These are phyloP conservation scores for Urosaurus nigricauda DNA, from an alignment of 2,797 vertebrate species.

Conservation along the genomic window DNA sequence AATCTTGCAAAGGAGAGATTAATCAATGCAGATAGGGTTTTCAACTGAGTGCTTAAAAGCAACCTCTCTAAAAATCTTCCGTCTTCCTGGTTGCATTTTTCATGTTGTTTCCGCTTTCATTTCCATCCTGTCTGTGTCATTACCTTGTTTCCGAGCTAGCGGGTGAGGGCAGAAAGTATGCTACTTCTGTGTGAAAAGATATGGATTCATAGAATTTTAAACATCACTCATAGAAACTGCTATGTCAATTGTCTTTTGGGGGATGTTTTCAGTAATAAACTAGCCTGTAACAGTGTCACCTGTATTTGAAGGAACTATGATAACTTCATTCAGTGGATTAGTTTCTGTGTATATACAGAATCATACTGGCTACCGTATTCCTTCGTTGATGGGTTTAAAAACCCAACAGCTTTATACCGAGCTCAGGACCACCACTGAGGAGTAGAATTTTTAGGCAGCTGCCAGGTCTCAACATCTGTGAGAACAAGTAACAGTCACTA, in stretches of 20 bases:
- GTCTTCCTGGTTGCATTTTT: background rate
- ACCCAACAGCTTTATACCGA: background rate
- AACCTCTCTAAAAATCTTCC: background rate
- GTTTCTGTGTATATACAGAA: background rate
- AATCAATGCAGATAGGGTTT: background rate
- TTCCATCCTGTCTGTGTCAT: background rate
- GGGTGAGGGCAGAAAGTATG: background rate
- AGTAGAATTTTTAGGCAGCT: background rate
- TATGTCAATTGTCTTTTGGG: background rate
- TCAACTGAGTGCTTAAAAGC: background rate
- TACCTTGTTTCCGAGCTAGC: background rate
- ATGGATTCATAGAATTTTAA: background rate
- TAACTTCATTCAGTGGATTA: background rate
- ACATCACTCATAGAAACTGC: background rate
- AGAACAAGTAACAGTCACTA: background rate
- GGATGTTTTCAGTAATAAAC: background rate
- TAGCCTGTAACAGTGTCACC: background rate
- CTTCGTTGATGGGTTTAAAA: background rate
- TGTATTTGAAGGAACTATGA: background rate
- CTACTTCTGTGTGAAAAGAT: background rate
- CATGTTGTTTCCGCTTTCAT: background rate
- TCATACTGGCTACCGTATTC: background rate
- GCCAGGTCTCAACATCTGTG: background rate
- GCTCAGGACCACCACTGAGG: background rate
- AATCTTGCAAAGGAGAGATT: background rate